Evolutionary conservation across 2,888 invertebrate species (phyloP).

Genomic region (Branchipolynoe longqiensis): DNA sequence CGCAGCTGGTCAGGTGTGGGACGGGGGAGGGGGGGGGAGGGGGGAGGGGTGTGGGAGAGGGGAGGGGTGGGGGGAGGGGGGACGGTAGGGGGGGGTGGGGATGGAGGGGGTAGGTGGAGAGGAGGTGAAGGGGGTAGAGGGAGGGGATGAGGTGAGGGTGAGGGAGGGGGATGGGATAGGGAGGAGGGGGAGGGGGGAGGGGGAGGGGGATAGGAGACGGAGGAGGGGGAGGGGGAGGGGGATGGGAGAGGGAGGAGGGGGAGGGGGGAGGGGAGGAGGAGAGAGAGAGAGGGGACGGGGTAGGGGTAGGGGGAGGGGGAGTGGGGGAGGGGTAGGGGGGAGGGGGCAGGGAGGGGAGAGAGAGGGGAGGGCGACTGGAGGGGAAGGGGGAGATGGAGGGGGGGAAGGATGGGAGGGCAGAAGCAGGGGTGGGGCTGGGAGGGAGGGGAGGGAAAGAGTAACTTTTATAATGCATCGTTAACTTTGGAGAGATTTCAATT

Average conservation of each 20-base stretch:
- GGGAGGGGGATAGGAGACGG: neutral
- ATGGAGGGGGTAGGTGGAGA: neutral
- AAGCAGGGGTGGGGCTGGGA: no score
- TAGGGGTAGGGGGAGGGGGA: no score
- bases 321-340: no score
- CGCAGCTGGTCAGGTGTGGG: neutral
- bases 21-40: neutral
- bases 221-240: neutral
- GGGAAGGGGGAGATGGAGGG: no score
- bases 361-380: no score
- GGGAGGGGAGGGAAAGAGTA: neutral
- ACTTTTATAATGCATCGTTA: no score
- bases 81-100: neutral
- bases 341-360: no score
- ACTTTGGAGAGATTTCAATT: conserved; percentile 14
- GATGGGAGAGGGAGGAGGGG: neutral
- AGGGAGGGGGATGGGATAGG: conserved; percentile 16
- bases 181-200: neutral
- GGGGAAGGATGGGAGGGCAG: no score
- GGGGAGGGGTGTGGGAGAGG: neutral
- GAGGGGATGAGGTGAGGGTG: neutral
- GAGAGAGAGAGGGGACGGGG: neutral
- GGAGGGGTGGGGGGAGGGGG: neutral
- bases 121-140: neutral
- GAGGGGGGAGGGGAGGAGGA: conserved; percentile 14